Percentiles rank a stretch among this genome's conserved stretches.
Conservation (phyloP, 2,113 vertebrate genomes). For the Cygnus atratus region DNA sequence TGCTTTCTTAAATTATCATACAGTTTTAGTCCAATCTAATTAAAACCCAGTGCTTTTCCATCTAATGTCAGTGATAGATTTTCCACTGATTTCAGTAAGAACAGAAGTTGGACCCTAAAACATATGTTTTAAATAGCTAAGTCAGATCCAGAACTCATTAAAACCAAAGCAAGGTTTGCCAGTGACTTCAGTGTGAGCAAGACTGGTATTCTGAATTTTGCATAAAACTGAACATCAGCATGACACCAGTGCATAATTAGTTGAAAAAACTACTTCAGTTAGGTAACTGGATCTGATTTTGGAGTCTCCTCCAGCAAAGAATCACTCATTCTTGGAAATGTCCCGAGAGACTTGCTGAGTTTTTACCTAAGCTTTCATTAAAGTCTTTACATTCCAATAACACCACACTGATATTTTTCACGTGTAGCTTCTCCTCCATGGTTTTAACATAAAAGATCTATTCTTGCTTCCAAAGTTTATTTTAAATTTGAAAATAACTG, state of each 20-base stretch:
- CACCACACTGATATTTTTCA: neutral
- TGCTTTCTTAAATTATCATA: neutral
- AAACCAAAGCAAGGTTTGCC: neutral
- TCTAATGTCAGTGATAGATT: neutral
- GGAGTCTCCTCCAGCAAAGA: conserved; percentile 4
- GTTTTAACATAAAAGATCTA: conserved; percentile 38
- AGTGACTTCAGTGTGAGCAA: neutral
- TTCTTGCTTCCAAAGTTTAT: conserved; percentile 28
- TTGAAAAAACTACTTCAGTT: conserved; percentile 5
- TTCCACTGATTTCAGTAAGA: conserved; percentile 2
- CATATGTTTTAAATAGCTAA: neutral
- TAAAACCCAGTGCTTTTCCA: neutral
- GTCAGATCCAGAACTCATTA: neutral
- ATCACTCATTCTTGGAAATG: conserved; percentile 36
- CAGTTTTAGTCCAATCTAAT: neutral
- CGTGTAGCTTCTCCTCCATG: neutral
- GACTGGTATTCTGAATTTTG: neutral
- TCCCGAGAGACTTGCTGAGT: conserved; percentile 31
- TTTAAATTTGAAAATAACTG: conserved; percentile 46
- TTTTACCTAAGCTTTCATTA: conserved; percentile 60
- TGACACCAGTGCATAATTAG: neutral
- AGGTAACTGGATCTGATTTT: conserved; percentile 10
- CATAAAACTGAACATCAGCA: neutral
- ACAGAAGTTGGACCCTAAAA: neutral
- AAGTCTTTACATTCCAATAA: conserved; percentile 37